Evolutionary conservation across 2,888 invertebrate genomes (phyloP).

Genomic region (Schizaphis graminum): DNA sequence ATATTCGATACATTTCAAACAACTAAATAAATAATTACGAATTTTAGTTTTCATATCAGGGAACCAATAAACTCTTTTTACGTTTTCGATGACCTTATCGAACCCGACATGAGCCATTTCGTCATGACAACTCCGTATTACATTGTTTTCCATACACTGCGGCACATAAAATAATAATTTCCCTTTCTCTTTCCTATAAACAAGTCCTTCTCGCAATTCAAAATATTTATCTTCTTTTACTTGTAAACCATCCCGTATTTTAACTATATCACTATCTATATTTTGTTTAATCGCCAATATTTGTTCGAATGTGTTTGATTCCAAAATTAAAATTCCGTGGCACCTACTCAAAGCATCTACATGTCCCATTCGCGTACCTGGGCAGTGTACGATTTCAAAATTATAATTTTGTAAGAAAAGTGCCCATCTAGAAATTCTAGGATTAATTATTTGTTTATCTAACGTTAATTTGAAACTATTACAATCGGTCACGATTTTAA

Average conservation of each 20-base stretch:
- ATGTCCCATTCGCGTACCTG: background rate
- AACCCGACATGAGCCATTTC: background rate
- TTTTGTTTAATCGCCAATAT: background rate
- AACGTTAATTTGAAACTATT: conserved; percentile 68
- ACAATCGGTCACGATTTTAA: too few relatives aligned
- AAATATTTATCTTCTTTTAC: background rate
- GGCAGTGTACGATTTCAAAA: background rate
- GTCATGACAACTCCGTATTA: background rate
- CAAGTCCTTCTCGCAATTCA: background rate
- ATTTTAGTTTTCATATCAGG: background rate
- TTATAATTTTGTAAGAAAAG: conserved; percentile 67
- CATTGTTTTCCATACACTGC: background rate
- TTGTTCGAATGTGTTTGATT: background rate
- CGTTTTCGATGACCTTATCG: background rate
- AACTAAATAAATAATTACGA: background rate
- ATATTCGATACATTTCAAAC: background rate
- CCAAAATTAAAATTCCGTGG: background rate
- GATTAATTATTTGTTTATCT: conserved; percentile 69
- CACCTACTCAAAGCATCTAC: background rate
- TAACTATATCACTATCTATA: background rate
- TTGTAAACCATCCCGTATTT: background rate
- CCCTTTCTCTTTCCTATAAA: background rate
- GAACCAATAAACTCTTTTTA: background rate
- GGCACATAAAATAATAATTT: conserved; percentile 11
- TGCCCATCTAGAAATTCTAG: conserved; percentile 70